Conservation (phyloP, 35 echinoderm and acorn worm species). For the Heliocidaris erythrogramma region DNA sequence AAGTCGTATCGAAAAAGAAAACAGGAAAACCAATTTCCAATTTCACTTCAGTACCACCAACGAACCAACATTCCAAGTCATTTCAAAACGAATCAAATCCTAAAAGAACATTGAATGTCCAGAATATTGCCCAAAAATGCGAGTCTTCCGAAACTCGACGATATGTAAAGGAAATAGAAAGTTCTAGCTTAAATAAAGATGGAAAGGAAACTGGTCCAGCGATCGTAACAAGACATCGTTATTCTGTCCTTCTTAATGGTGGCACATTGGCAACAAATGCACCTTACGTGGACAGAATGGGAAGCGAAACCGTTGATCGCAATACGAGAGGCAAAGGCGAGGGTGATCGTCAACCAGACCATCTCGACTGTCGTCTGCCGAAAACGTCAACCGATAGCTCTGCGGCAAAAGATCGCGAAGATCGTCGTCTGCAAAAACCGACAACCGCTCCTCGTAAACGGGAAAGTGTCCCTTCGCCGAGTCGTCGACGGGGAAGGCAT, state of each 20-base stretch:
- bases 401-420: neutral
- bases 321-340: neutral
- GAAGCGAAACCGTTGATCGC: neutral
- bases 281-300: neutral
- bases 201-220: neutral
- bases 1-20: neutral
- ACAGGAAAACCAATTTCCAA: neutral
- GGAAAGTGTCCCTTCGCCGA: neutral
- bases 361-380: neutral
- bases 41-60: neutral
- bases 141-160: neutral
- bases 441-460: neutral
- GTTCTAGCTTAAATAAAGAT: neutral
- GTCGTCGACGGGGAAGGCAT: neutral
- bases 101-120: neutral
- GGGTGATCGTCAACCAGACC: neutral
- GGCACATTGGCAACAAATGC: neutral
- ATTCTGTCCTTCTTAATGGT: constrained; percentile 6
- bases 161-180: neutral
- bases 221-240: neutral
- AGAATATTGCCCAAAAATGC: neutral
- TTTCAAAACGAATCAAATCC: neutral
- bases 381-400: neutral
- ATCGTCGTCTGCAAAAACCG: neutral
- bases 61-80: neutral